phyloP scores from a whole-genome alignment of 2,797 vertebrate genomes.

The Hippoglossus hippoglossus region DNA sequence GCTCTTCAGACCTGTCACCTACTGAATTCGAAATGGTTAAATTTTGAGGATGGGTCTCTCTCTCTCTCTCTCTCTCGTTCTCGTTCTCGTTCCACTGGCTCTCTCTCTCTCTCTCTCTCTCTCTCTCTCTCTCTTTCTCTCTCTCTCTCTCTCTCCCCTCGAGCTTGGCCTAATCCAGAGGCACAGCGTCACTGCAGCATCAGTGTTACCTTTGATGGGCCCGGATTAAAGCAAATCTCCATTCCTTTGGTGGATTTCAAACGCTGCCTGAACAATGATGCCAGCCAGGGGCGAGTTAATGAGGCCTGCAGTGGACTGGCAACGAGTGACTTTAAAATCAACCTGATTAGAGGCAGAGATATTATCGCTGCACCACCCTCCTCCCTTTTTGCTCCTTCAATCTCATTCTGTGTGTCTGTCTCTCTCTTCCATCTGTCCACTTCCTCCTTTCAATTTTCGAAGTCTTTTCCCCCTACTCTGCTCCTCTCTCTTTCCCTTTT shows the following conservation, averaged over 20 bases:
- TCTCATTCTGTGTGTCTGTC: constrained; percentile 25
- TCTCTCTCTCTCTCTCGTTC: constrained; percentile 25
- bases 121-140: constrained; percentile 49
- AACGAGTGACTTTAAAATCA: constrained; percentile 89
- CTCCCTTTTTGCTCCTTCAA: constrained; percentile 58
- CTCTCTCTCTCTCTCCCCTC: constrained; percentile 47
- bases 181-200: constrained; percentile 80
- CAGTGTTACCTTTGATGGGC: constrained; percentile 91
- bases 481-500: constrained; percentile 45
- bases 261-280: constrained; percentile 90
- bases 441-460: constrained; percentile 56
- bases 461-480: constrained; percentile 42
- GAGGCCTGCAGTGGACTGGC: constrained; percentile 87
- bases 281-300: constrained; percentile 92
- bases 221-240: constrained; percentile 93
- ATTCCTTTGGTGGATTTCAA: constrained; percentile 95
- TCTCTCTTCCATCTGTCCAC: constrained; percentile 38
- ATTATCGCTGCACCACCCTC: constrained; percentile 64
- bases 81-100: not conserved
- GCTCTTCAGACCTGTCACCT: constrained; percentile 82
- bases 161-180: constrained; percentile 82
- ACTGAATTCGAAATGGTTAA: constrained; percentile 79
- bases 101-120: constrained; percentile 47
- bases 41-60: constrained; percentile 70
- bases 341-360: constrained; percentile 86